phyloP scores from a whole-genome alignment of 2,113 vertebrate species.

The Micronisus gabar region DNA sequence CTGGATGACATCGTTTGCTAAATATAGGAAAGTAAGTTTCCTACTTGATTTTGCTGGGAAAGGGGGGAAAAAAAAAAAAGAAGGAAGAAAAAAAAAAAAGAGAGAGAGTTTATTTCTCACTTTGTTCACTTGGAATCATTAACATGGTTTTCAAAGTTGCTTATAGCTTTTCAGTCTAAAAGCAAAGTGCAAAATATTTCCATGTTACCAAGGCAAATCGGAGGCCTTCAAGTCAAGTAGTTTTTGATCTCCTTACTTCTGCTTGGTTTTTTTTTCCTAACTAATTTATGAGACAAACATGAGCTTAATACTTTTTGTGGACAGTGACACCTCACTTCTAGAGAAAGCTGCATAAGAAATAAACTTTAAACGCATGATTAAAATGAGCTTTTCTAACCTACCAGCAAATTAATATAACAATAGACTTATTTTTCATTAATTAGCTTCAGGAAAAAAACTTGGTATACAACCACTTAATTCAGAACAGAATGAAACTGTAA shows the following conservation, averaged over 20 bases:
- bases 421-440: neutral
- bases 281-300: neutral
- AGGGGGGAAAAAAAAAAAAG: neutral
- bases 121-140: neutral
- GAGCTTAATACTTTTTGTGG: neutral
- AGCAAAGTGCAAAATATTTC: neutral
- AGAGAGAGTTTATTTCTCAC: neutral
- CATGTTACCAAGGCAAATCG: neutral
- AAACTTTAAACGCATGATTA: neutral
- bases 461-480: neutral
- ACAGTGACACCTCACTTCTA: neutral
- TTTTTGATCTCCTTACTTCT: neutral
- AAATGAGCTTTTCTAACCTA: neutral
- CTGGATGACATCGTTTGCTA: constrained; percentile 98
- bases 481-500: neutral
- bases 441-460: neutral
- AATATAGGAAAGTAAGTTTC: constrained; percentile 95
- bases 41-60: constrained; percentile 87
- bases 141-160: neutral
- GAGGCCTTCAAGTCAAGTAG: neutral
- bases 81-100: no score
- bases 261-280: neutral
- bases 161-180: neutral
- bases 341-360: neutral
- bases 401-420: neutral